Conservation (phyloP, 1,140 invertebrate genomes). For the Cotesia vestalis region DNA sequence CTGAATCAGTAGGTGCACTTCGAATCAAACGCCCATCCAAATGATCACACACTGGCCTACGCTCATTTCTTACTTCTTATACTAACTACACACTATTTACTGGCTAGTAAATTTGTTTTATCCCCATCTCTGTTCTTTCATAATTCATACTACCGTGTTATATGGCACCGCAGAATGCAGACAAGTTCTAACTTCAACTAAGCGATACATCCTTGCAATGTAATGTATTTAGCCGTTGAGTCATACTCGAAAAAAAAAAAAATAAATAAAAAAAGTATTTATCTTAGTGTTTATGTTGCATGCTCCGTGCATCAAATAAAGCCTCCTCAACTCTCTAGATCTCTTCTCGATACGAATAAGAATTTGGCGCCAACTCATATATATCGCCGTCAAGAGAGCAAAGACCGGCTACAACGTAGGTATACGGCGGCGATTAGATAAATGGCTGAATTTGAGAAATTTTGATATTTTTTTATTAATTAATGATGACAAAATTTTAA, state of each 20-base stretch:
- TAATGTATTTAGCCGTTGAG: slow-evolving; percentile 14
- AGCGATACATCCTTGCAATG: background rate
- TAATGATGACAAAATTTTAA: too few relatives aligned
- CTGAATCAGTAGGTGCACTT: slow-evolving; percentile 34
- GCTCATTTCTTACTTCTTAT: background rate
- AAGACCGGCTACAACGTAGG: slow-evolving; percentile 28
- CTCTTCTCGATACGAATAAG: slow-evolving; percentile 5
- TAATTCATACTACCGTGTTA: slow-evolving; percentile 13
- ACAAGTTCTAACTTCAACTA: background rate
- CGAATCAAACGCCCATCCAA: slow-evolving; percentile 30
- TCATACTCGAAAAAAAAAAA: background rate
- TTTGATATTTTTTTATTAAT: too few relatives aligned
- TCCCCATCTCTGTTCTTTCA: slow-evolving; percentile 23
- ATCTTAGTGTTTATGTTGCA: background rate
- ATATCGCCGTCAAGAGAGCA: background rate
- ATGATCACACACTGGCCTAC: slow-evolving; percentile 23
- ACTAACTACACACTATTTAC: too few relatives aligned
- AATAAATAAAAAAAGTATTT: too few relatives aligned
- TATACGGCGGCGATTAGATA: background rate
- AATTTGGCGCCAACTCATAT: slow-evolving; percentile 23
- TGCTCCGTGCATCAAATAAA: background rate
- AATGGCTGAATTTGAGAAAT: too few relatives aligned
- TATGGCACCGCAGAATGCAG: background rate
- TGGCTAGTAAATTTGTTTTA: background rate
- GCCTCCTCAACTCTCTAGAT: background rate